These are phyloP conservation scores for Protonibea diacanthus DNA, from an alignment of 2,797 vertebrate species.

Conservation along the genomic window DNA sequence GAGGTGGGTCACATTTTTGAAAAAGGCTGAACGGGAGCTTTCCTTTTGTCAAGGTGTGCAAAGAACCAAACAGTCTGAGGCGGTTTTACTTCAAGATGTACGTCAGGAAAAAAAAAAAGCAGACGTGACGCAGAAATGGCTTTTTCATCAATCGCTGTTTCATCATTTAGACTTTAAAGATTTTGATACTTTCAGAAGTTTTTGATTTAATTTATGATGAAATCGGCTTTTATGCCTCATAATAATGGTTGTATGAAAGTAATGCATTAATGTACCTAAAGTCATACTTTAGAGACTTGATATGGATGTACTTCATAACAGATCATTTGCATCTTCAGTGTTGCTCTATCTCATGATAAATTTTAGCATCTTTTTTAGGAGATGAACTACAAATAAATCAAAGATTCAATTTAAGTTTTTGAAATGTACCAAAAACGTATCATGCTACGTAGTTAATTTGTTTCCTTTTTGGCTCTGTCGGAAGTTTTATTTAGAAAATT, in stretches of 20 bases:
- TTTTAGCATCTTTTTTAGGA: background rate
- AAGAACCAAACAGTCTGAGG: constrained; percentile 11
- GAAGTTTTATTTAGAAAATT: too few relatives aligned
- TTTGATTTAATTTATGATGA: background rate
- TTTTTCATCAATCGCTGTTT: background rate
- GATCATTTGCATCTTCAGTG: background rate
- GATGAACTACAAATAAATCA: background rate
- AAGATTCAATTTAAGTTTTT: background rate
- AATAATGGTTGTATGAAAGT: background rate
- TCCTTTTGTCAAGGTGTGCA: constrained; percentile 57
- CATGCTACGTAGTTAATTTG: too few relatives aligned
- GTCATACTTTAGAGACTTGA: background rate
- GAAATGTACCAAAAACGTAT: background rate
- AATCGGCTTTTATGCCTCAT: background rate
- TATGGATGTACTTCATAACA: background rate
- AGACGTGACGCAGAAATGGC: background rate
- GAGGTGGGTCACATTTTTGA: constrained; percentile 47
- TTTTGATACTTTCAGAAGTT: background rate
- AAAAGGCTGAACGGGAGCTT: constrained; percentile 57
- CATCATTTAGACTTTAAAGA: background rate
- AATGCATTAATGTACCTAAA: background rate
- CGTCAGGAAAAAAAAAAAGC: background rate
- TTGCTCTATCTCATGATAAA: background rate
- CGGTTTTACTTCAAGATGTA: background rate
- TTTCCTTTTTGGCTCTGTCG: too few relatives aligned